Evolutionary conservation across 1,140 invertebrate genomes (phyloP), one percentile per base, ranked within the genome.

Genomic region (Philopotamus ludificatus): DNA sequence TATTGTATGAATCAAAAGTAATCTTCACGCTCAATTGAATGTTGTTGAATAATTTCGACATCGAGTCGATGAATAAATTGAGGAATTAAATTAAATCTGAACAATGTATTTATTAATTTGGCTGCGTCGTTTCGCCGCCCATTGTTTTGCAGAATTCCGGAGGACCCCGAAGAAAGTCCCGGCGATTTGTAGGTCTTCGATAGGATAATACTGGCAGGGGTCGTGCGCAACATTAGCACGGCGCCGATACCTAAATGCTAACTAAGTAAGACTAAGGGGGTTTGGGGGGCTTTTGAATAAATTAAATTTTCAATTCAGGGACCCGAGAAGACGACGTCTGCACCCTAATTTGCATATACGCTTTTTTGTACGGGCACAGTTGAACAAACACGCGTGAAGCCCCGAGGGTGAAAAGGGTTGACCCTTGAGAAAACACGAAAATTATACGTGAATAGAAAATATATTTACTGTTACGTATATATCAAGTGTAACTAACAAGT

Each of bases 221-320:
- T 20, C 21, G 10, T 55, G 55, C 41, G 26, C 44, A 63, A 63
- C 44, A 57, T 25, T 50, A 60, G 50, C 55, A 18, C 16, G 61
- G 61, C 45, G n/a, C 49, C 61, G 45, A 53, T 53, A 54, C 53
- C 50, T 54, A 63, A 51, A 53, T 63, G 61, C 50, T 54, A 63
- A 63, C 28, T 63, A 63, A 63, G 50, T n/a, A n/a, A n/a, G n/a
- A n/a, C n/a, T n/a, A n/a, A n/a, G n/a, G n/a, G n/a, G n/a, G n/a
- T n/a, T n/a, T n/a, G 49, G 34, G 22, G 45, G 34, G 54, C 54
- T 63, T 21, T 53, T 63, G 61, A 63, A 63, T 63, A 63, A 12
- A 63, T 63, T 63, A 63, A 63, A 21, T 44, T 54, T 23, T 34
- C 49, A 63, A 63, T 63, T 54, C 49, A n/a, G 16, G 53, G 28